A percentile compares a stretch with the other conserved stretches of the same genome.
Evolutionary conservation across 92 coral and sea anemone genomes (phyloP).

Genomic region (Heliopora coerulea): DNA sequence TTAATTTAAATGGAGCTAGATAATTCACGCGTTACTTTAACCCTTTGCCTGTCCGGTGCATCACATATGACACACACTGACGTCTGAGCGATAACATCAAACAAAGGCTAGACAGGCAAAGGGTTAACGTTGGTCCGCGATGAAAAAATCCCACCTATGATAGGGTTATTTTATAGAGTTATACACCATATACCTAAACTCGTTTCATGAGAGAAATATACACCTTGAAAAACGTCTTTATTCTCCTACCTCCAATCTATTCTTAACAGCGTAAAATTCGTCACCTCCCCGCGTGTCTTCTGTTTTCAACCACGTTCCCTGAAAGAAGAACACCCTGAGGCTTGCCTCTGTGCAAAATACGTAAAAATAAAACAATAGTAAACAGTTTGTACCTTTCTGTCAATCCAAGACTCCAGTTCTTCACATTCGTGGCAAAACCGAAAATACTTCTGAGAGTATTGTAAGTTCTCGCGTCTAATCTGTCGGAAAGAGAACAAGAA

Average conservation of each 20-base stretch:
- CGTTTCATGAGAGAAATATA: no score
- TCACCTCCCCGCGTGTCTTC: conserved; percentile 53
- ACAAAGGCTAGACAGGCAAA: no score
- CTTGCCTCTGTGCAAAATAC: conserved; percentile 36
- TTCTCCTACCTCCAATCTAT: conserved; percentile 71
- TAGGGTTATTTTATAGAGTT: no score
- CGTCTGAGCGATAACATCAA: no score
- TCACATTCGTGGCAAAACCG: conserved; percentile 89
- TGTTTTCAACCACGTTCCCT: conserved; percentile 72
- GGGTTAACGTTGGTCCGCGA: no score
- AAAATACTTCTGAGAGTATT: conserved; percentile 80
- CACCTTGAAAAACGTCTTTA: no score
- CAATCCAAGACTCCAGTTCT: conserved; percentile 87
- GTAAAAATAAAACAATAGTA: conserved; percentile 1
- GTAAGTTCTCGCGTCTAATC: conserved; percentile 75
- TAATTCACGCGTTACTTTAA: no score
- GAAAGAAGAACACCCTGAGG: background rate
- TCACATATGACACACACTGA: no score
- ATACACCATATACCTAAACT: no score
- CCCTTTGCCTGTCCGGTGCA: no score
- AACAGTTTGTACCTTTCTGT: conserved; percentile 59
- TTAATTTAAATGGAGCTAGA: no score
- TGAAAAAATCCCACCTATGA: no score
- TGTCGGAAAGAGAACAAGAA: conserved; percentile 29
- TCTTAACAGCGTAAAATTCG: conserved; percentile 67